These are phyloP conservation scores for Aproaerema taeniolella DNA, from an alignment of 2,888 invertebrate genomes.

Conservation along the genomic window DNA sequence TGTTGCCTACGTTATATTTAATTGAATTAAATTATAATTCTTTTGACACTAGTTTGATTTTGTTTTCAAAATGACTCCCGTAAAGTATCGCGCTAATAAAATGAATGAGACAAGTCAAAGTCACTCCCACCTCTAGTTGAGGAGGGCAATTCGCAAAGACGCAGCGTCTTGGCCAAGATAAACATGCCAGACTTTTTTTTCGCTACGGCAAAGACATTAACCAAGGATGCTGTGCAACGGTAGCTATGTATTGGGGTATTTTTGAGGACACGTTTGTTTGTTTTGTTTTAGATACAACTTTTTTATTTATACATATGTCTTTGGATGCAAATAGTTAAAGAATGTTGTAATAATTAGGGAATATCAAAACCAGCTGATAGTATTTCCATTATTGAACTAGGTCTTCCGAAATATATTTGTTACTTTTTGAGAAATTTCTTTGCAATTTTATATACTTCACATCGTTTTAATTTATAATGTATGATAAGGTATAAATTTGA, in stretches of 20 bases:
- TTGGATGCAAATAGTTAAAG: not conserved
- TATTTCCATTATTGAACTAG: not conserved
- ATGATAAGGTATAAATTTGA: too few species aligned
- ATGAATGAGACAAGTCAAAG: not conserved
- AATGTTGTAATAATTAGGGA: not conserved
- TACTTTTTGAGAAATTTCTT: too few species aligned
- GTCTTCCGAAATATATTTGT: not conserved
- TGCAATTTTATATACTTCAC: too few species aligned
- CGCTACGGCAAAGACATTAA: conserved; percentile 72
- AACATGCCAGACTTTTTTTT: conserved; percentile 71
- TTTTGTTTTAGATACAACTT: conserved; percentile 6
- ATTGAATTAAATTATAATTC: not conserved
- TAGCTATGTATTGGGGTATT: too few species aligned
- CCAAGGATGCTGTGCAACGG: conserved; percentile 64
- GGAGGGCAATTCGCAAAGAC: conserved; percentile 55
- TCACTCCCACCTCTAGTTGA: conserved; percentile 5
- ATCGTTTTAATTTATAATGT: too few species aligned
- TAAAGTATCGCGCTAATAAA: not conserved
- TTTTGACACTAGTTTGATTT: not conserved
- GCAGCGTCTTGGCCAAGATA: conserved; percentile 66
- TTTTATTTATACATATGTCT: not conserved
- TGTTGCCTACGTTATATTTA: too few species aligned
- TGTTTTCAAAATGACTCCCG: not conserved
- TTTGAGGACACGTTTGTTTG: conserved; percentile 39
- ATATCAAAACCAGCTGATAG: not conserved